Evolutionary conservation across 2,113 vertebrate genomes (phyloP), one percentile per base, ranked within the genome.

Genomic region (Boulengeromyrus knoepffleri): DNA sequence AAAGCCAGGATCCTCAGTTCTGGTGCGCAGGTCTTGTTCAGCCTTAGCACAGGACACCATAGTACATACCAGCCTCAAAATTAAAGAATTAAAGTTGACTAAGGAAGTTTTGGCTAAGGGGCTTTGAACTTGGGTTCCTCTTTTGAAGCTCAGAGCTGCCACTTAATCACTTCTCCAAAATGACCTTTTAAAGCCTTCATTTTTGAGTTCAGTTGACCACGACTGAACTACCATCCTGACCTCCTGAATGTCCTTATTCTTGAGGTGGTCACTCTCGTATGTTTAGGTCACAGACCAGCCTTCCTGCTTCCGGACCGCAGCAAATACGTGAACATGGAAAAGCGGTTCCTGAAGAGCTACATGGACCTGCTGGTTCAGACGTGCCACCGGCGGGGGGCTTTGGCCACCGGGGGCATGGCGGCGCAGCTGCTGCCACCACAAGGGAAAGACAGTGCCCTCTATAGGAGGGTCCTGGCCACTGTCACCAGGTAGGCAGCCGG

Each of bases 271-370:
- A 27, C 90, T n/a, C 70, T 5, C 56, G 2, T 88, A 45, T 52
- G 91, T 70, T 0, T 83, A 96, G 96, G 96, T 56, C 89, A 94
- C 62, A 89, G 93, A 12, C 56, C 9, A 8, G 94, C 94, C n/a
- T 97, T 97, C 91, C 93, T 97, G 83, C 93, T 97, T 39, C 96
- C 96, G 0, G 95, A 96, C 89, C 94, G 94, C 88, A 96, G 95
- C 89, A 97, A 96, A 91, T 97, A 97, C 1, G 95, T 97, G 49
- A 96, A 96, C 93, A 97, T 97, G 96, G 95, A 97, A 91, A 96
- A 97, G 90, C 94, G 83, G 17, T 97, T 96, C 42, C 94, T 97
- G 74, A 94, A 90, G 87, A 95, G 94, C 91, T 96, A 94, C 94
- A 97, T 95, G 95, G 95, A 94, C 52, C 93, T 96, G 86, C 80